Base-by-base conservation (phyloP, 2,113 vertebrate genomes). In the Lophotis ruficrista region DNA sequence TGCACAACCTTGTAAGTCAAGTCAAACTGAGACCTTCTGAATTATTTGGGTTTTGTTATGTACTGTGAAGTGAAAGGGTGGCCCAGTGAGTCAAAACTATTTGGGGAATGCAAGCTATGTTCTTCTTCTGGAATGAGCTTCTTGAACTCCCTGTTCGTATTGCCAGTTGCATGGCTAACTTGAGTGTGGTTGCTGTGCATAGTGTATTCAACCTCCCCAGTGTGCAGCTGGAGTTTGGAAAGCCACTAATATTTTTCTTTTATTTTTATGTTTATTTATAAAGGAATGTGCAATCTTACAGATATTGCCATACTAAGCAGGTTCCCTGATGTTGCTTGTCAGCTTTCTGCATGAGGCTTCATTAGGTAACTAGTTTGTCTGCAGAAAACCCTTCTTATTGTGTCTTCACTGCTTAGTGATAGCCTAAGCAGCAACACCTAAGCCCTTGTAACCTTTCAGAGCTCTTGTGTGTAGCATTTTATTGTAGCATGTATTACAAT, bases 241-340 rank as follows among this genome's bases (percentile, higher is more conserved):
- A 86, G 31, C 35, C 27, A 86, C 21, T 31, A 10, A 15, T 50
- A 4, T 24, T 56, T 83, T 37, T 57, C 4, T 78, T 48, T 76
- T 73, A 33, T 90, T 68, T 76, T 65, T 38, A 33, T 48, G 9
- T 75, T 10, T 70, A 7, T 31, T 80, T 91, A 37, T 25, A 61
- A 58, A 94, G 50, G 47, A 86, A 50, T 48, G 41, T 2, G 2
- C 14, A 27, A 4, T 58, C n/a, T 69, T 65, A 2, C 1, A 5
- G 17, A 2, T 50, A 35, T 45, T 57, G 30, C 31, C 6, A 1
- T 58, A 28, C 8, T 37, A 12, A 53, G 9, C 1, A 0, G 0
- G 47, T 70, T 93, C 91, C 37, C 83, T 94, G 73, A 14, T 1
- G 4, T 35, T 82, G 30, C 27, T 72, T 90, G 35, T 56, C 57